phyloP scores from a whole-genome alignment of 2,797 vertebrate species.

The Poeciliopsis presidionis region DNA sequence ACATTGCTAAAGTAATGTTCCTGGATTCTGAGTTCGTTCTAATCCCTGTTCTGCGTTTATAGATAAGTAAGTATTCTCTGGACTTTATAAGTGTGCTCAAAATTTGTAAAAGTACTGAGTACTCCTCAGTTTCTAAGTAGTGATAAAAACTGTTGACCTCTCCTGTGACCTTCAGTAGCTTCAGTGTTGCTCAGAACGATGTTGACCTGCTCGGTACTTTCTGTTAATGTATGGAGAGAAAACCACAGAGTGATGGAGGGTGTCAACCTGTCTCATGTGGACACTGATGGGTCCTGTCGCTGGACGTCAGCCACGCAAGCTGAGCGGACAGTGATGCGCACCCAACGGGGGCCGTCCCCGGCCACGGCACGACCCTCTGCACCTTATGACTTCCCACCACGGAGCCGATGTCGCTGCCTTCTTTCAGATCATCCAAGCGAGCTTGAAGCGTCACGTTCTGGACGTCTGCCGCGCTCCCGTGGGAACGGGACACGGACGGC shows the following conservation, averaged over 20 bases:
- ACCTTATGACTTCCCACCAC: conserved; percentile 79
- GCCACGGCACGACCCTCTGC: conserved; percentile 79
- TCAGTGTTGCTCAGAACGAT: neutral
- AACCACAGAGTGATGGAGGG: conserved; percentile 10
- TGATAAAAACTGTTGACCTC: neutral
- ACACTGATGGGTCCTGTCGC: conserved; percentile 81
- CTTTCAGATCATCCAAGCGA: conserved; percentile 80
- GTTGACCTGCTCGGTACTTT: neutral
- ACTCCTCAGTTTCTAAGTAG: too few species aligned
- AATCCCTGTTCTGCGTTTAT: too few species aligned
- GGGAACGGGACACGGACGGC: conserved; percentile 82
- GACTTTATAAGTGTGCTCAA: too few species aligned
- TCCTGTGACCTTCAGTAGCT: neutral
- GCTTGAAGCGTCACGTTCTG: conserved; percentile 83
- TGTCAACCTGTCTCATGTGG: conserved; percentile 86
- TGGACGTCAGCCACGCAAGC: conserved; percentile 83
- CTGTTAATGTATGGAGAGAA: neutral
- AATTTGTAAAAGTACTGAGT: too few species aligned
- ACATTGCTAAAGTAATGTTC: too few species aligned
- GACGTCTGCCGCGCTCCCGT: conserved; percentile 77
- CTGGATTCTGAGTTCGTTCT: too few species aligned
- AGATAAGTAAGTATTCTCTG: too few species aligned
- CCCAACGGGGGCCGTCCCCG: conserved; percentile 79
- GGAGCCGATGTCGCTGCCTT: conserved; percentile 56
- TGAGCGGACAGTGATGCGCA: conserved; percentile 87